Evolutionary conservation across 2,797 vertebrate species (phyloP), one percentile per base, ranked within the genome.

Genomic region (Danio jaintianensis): DNA sequence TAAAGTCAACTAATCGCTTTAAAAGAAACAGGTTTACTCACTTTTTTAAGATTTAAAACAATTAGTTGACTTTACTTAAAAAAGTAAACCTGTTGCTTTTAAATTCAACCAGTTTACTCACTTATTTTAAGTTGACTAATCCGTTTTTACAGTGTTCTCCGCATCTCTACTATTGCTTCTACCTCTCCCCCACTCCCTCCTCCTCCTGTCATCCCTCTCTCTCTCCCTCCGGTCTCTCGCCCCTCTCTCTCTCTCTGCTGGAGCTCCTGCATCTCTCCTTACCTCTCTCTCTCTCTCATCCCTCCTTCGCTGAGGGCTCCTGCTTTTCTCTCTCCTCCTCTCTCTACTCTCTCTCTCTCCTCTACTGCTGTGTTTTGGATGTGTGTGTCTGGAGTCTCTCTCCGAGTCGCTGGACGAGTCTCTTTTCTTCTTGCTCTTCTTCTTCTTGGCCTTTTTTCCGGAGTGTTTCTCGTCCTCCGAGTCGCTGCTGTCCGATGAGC

Each of bases 401-500:
- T 94, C 94, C 6, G 91, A 92, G 86, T 91, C 91, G 85, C 92
- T 90, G 89, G 93, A 92, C 87, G 94, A 95, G 85, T 92, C 94
- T 85, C 92, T 95, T 90, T 90, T 94, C 89, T 91, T 93, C 85
- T 89, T 90, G 87, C 91, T 92, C 95, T 85, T 90, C 87, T 90
- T 93, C 79, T 89, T 91, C 43, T 72, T 70, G 52, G 63, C 66
- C 40, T 83, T 78, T 88, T 94, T 95, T 69, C 83, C 69, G 58
- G 76, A 75, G 40, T 38, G 70, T 18, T 75, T 79, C 8, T 84
- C 87, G 52, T 73, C 45, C 76, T 88, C 89, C 61, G 90, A 91
- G 85, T 86, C 88, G 43, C 86, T 86, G 38, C 93, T 92, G 68
- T 91, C 91, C 7, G 92, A 92, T 12, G 94, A 93, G 76, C 91